Evolutionary conservation across 2,888 invertebrate genomes (phyloP).

Genomic region (Neoscelio sp.): DNA sequence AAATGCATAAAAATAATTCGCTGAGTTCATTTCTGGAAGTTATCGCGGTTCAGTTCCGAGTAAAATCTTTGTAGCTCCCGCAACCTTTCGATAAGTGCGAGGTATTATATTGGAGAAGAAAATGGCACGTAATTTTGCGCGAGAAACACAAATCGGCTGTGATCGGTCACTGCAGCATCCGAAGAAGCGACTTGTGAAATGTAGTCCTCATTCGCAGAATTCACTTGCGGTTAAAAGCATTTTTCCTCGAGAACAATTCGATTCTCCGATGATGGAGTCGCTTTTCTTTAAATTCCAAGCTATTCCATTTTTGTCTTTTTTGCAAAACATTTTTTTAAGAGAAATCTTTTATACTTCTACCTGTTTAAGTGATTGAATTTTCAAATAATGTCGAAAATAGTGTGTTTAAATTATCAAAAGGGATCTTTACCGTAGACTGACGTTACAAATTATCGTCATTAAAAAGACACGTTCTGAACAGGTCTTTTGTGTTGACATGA

Average conservation of each 20-base stretch:
- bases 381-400: too few species aligned
- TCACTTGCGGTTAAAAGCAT: constrained; percentile 11
- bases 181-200: constrained; percentile 40
- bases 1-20: constrained; percentile 12
- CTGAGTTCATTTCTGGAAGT: constrained; percentile 38
- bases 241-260: constrained; percentile 8
- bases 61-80: constrained; percentile 33
- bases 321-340: neutral
- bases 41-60: constrained; percentile 32
- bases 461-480: too few species aligned
- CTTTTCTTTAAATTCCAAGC: constrained; percentile 1
- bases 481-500: too few species aligned
- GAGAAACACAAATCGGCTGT: constrained; percentile 28
- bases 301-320: neutral
- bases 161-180: constrained; percentile 28
- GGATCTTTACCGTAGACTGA: too few species aligned
- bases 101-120: constrained; percentile 37
- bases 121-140: constrained; percentile 50
- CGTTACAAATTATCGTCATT: too few species aligned
- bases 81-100: constrained; percentile 31
- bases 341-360: too few species aligned
- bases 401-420: too few species aligned
- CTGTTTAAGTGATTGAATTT: too few species aligned
- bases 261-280: constrained; percentile 11
- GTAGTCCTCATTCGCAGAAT: constrained; percentile 47